These are phyloP conservation scores for Halichondria panicea DNA, from an alignment of 37 sponge, comb jelly and placozoan genomes.

Conservation along the genomic window DNA sequence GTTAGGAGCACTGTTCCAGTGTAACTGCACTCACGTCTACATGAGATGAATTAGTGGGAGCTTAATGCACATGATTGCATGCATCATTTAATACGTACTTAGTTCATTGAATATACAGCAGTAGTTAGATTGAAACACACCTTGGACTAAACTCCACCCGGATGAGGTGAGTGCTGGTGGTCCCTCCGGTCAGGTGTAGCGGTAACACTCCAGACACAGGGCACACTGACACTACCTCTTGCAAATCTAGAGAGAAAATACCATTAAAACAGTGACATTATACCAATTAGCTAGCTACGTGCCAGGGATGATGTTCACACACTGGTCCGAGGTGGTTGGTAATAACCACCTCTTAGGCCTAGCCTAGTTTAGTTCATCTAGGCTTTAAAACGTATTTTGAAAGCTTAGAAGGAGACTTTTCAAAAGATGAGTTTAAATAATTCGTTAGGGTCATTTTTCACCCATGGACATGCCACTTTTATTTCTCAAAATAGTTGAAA, in stretches of 20 bases:
- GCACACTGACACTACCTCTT: conserved; percentile 10
- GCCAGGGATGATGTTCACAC: neutral
- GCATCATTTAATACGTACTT: neutral
- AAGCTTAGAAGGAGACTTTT: too few species aligned
- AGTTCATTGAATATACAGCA: neutral
- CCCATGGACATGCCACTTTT: too few species aligned
- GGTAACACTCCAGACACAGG: conserved; percentile 8
- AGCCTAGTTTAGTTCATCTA: neutral
- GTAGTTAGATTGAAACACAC: neutral
- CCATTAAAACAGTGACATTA: neutral
- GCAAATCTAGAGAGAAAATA: conserved; percentile 15
- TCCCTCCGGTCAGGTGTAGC: conserved; percentile 1
- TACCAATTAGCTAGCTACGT: neutral
- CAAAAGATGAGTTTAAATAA: too few species aligned
- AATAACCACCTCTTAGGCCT: neutral
- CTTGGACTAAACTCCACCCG: conserved; percentile 32
- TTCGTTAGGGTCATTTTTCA: too few species aligned
- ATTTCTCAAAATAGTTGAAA: too few species aligned
- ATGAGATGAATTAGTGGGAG: neutral
- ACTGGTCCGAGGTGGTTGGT: neutral
- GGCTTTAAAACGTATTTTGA: too few species aligned
- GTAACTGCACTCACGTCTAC: conserved; percentile 5
- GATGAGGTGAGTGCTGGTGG: conserved; percentile 5
- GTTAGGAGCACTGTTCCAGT: neutral
- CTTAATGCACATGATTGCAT: neutral